These are phyloP conservation scores for Plutomurus gul DNA, from an alignment of 1,140 invertebrate species.

Conservation along the genomic window DNA sequence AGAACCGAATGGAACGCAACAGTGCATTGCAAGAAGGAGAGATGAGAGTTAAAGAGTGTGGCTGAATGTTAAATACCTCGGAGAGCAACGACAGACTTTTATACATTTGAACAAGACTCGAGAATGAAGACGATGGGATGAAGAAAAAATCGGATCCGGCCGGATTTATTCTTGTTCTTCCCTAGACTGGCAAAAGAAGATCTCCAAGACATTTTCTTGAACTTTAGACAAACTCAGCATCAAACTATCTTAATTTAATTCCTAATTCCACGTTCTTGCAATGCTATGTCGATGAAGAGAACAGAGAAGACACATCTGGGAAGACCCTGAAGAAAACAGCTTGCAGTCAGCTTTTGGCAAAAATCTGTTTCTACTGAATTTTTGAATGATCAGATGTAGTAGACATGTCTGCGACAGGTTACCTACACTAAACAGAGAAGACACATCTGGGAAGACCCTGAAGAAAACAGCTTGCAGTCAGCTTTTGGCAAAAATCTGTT, in stretches of 20 bases:
- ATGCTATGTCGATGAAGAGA: background rate
- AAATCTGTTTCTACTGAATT: too few relatives aligned
- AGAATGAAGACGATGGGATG: background rate
- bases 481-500: too few relatives aligned
- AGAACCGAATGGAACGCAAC: background rate
- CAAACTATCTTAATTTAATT: conserved; percentile 8
- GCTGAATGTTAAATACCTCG: conserved; percentile 1
- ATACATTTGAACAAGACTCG: too few relatives aligned
- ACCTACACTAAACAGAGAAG: background rate
- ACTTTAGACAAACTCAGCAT: background rate
- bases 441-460: too few relatives aligned
- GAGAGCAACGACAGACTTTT: background rate
- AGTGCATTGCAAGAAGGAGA: background rate
- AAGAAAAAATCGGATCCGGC: conserved; percentile 3
- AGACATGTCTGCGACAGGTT: too few relatives aligned
- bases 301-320: background rate
- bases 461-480: too few relatives aligned
- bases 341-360: too few relatives aligned
- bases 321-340: too few relatives aligned
- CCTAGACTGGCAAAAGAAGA: background rate
- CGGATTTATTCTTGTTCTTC: background rate
- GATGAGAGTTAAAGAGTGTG: background rate
- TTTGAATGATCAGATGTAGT: too few relatives aligned
- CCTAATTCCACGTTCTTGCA: background rate
- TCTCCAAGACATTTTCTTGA: background rate